Evolutionary conservation across 1,140 invertebrate species (phyloP), one percentile per base, ranked within the genome.

Genomic region (Aphidius ervi): DNA sequence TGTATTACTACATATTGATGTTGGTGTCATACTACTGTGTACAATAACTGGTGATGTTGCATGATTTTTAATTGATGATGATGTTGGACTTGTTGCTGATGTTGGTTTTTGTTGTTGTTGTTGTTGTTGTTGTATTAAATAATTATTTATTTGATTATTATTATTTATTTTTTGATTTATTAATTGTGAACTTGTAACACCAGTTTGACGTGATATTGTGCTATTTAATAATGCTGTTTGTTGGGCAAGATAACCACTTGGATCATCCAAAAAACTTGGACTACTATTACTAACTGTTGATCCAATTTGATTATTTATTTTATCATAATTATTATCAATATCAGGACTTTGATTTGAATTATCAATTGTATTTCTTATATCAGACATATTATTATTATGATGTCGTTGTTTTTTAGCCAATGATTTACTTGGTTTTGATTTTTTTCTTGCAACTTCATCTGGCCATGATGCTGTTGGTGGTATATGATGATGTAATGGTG

Each of bases 261-360:
- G 91, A 76, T 95, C 92, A 65, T 95, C 92, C 81, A 94, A 86
- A 69, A 94, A 94, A 45, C 87, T 89, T 2, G 87, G 88, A 61
- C 80, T 80, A n/a, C 75, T 75, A 59, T 63, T 77, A 65, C 64
- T 73, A 5, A 71, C 69, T 0, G 67, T 74, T 5, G 71, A 71
- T 10, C 71, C 72, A 56, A 70, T 73, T 68, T 70, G 72, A 65
- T 53, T 74, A 46, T 65, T 71, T 37, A 65, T 63, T 41, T 74
- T 72, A 48, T 62, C 68, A 39, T 78, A 78, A 5, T 80, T 75
- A 39, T 74, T 78, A n/a, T 77, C 75, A 23, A 78, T 73, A 39
- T 47, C 62, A 50, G 64, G 70, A 66, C 62, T 74, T 41, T 61
- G 49, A 48, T 61, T 65, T 31, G 68, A 63, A 10, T 71, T 70